A percentile compares a stretch with the other conserved stretches of the same genome.
Conservation (phyloP, 2,113 vertebrate species). For the Alethe diademata region DNA sequence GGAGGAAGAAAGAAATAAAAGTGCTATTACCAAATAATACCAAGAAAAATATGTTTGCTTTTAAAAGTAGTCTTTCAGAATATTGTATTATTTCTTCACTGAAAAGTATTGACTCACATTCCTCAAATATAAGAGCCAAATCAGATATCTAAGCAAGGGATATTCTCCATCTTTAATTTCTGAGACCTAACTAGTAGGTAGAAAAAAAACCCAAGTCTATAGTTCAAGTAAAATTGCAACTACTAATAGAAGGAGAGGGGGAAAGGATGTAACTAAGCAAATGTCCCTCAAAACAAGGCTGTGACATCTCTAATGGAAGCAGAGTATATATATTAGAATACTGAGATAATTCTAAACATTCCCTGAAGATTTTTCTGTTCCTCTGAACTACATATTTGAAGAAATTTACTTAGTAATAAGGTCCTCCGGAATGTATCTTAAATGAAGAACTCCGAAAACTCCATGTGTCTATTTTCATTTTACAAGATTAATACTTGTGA, state of each 20-base stretch:
- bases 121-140: background rate
- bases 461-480: background rate
- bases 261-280: background rate
- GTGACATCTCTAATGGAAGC: background rate
- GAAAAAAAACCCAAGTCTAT: background rate
- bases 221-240: background rate
- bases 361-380: background rate
- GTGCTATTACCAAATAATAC: background rate
- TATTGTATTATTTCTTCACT: background rate
- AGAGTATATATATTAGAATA: background rate
- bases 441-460: background rate
- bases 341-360: background rate
- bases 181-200: background rate
- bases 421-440: background rate
- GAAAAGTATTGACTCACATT: background rate
- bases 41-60: background rate
- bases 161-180: background rate
- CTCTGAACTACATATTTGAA: background rate
- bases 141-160: background rate
- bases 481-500: background rate
- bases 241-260: background rate
- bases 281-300: background rate
- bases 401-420: background rate
- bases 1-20: background rate
- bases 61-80: background rate